phyloP scores from a whole-genome alignment of 2,888 invertebrate species.

The Automeris io region DNA sequence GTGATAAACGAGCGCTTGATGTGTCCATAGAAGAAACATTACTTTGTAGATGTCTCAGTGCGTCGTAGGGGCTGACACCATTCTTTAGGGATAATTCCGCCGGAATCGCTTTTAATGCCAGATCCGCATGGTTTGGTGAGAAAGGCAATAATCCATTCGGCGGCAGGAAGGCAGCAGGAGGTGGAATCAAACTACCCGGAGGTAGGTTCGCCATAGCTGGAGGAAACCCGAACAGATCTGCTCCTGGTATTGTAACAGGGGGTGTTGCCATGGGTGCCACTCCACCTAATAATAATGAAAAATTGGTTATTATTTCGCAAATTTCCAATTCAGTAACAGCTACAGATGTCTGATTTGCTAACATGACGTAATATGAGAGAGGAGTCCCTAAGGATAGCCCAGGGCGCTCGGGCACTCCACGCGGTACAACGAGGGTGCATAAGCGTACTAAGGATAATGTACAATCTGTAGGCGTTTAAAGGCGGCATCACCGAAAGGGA shows the following conservation, averaged over 20 bases:
- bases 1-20: slow-evolving; percentile 70
- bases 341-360: slow-evolving; percentile 42
- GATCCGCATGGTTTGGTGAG: slow-evolving; percentile 69
- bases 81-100: slow-evolving; percentile 71
- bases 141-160: slow-evolving; percentile 75
- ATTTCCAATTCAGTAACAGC: slow-evolving; percentile 14
- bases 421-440: slow-evolving; percentile 76
- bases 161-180: slow-evolving; percentile 76
- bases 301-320: slow-evolving; percentile 7
- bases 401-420: slow-evolving; percentile 65
- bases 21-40: slow-evolving; percentile 66
- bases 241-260: slow-evolving; percentile 54
- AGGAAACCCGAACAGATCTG: slow-evolving; percentile 64
- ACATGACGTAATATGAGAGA: slow-evolving; percentile 74
- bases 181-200: slow-evolving; percentile 72
- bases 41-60: slow-evolving; percentile 64
- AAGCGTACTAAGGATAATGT: slow-evolving; percentile 77
- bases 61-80: slow-evolving; percentile 77
- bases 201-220: slow-evolving; percentile 62
- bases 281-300: slow-evolving; percentile 62
- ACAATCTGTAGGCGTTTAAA: slow-evolving; percentile 78
- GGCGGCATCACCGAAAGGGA: slow-evolving; percentile 75
- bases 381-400: slow-evolving; percentile 58
- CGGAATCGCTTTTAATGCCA: slow-evolving; percentile 64
- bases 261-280: slow-evolving; percentile 52